Base-by-base conservation (phyloP, 2,797 vertebrate species). In the Catamblyrhynchus diadema region DNA sequence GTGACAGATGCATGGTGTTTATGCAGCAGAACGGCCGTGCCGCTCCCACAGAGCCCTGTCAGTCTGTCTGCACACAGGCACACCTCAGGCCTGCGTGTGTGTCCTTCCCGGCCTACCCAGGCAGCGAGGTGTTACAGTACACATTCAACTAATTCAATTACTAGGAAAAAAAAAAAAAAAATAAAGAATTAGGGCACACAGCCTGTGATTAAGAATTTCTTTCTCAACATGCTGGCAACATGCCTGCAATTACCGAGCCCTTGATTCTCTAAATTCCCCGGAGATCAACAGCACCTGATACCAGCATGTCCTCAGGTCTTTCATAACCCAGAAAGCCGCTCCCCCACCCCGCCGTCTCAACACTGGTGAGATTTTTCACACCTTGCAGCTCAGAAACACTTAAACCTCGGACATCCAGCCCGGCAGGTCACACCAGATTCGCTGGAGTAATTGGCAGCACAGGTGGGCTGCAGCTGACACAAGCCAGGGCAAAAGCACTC, bases 251-350 rank as follows among this genome's bases (percentile, higher is more conserved):
- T 97, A 97, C 91, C 42, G 44, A 94, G 91, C 81, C 67, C 90
- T 92, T 91, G 94, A 94, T 92, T 95, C 95, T 65, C 89, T 57
- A 37, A 86, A 95, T 90, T 90, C 95, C 86, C 48, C 21, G 0
- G 86, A 73, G 94, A 97, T 90, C 94, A 95, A 82, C 92, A 88
- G 79, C 95, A 97, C 93, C 95, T 91, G 95, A 95, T 93, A 86
- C 41, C 6, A 8, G 71, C 71, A 50, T 72, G 74, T 94, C 89
- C 79, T 81, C 22, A 32, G 77, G 75, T 87, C 81, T 88, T 86
- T 90, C 85, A 83, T 81, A 95, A 95, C 67, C 5, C 82, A 33
- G 81, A 65, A 60, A 61, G 56, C 67, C 12, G 5, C 60, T 69
- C 87, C 73, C 71, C 44, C 48, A 25, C 30, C 30, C 80, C 4